phyloP scores from a whole-genome alignment of 2,113 vertebrate genomes.

The Chrysemys picta region DNA sequence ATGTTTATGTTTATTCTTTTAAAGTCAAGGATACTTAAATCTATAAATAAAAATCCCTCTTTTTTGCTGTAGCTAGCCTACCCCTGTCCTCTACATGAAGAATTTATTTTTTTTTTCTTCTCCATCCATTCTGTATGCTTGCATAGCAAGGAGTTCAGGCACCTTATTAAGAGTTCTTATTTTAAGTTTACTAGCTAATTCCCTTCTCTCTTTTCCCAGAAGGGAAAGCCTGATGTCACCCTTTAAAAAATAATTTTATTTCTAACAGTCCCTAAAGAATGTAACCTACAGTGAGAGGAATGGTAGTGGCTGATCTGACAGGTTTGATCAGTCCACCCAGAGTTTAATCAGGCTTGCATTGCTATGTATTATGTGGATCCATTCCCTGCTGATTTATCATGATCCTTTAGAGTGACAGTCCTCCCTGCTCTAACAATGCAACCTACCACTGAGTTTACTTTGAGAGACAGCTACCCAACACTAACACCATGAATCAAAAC shows the following conservation, averaged over 20 bases:
- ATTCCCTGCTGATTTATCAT: not conserved
- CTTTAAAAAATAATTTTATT: not conserved
- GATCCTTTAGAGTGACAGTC: not conserved
- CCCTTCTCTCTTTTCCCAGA: not conserved
- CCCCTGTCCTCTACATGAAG: not conserved
- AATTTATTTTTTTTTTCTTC: not conserved
- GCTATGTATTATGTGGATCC: not conserved
- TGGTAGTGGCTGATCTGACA: not conserved
- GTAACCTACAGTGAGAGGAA: not conserved
- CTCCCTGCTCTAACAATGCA: not conserved
- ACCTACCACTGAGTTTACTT: not conserved
- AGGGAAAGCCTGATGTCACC: not conserved
- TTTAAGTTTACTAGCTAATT: constrained; percentile 10
- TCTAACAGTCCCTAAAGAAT: not conserved
- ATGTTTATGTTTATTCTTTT: not conserved
- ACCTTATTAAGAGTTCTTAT: not conserved
- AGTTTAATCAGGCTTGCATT: not conserved
- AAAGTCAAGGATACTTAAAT: not conserved
- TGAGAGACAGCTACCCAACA: not conserved
- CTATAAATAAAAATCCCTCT: not conserved
- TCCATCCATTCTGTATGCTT: not conserved
- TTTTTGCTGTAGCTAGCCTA: not conserved
- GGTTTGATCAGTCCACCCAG: not conserved
- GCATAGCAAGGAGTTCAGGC: not conserved
- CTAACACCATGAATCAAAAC: accelerated